Conservation (phyloP, 2,888 invertebrate species). For the Augochlorella aurata region DNA sequence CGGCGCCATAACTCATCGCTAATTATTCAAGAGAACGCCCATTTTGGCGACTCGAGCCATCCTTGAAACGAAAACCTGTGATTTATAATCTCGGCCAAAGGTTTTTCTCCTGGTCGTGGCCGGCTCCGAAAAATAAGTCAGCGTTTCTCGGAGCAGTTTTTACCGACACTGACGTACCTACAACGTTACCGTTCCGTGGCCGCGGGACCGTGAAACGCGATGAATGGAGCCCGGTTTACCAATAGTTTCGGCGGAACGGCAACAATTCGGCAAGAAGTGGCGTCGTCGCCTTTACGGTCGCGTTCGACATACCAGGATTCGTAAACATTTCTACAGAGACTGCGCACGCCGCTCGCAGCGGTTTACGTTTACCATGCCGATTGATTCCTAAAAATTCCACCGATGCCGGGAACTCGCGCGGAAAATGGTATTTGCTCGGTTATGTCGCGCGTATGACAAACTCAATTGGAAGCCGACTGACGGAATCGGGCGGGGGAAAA, state of each 20-base stretch:
- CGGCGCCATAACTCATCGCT: not conserved
- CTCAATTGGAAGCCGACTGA: not conserved
- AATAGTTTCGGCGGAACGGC: conserved; percentile 4
- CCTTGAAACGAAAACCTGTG: not conserved
- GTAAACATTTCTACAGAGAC: conserved; percentile 17
- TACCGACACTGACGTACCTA: not conserved
- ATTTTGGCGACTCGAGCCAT: not conserved
- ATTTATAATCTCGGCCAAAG: not conserved
- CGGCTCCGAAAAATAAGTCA: not conserved
- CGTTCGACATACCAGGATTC: not conserved
- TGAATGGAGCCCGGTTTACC: conserved; percentile 32
- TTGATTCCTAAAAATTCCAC: not conserved
- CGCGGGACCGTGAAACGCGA: conserved; percentile 26
- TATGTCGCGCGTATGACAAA: not conserved
- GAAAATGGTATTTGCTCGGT: not conserved
- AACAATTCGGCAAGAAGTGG: not conserved
- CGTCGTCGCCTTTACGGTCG: not conserved
- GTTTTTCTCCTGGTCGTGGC: not conserved
- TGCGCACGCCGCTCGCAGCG: not conserved
- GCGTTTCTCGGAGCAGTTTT: conserved; percentile 17
- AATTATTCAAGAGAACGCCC: not conserved
- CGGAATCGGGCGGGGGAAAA: not conserved
- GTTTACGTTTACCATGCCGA: not conserved
- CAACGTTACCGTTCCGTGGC: conserved; percentile 9
- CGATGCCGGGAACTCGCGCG: not conserved